Evolutionary conservation across 2,113 vertebrate species (phyloP), one percentile per base, ranked within the genome.

Genomic region (Bos javanicus): DNA sequence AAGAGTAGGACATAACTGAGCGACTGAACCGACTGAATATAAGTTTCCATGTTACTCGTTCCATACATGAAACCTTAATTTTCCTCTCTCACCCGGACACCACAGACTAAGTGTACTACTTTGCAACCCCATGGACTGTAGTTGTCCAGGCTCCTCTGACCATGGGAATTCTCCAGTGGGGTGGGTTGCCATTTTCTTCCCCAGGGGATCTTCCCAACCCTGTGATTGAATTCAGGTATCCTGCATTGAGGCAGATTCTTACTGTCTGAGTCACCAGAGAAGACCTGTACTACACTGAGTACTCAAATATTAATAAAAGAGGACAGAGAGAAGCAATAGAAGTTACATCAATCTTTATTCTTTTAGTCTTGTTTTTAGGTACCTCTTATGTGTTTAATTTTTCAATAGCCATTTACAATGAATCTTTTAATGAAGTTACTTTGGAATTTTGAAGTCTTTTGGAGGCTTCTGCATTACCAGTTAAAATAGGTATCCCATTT

Each of bases 191-290:
- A 39, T 39, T 71, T 39, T 21, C 67, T 71, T 71, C n/a, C 9
- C 19, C n/a, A 39, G 19, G 5, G n/a, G 19, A 71, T 23, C 67
- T 39, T 71, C 19, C n/a, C n/a, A 39, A 67, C 64, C 64, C 64
- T 67, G 33, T 0, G 0, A n/a, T 19, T 1, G 2, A 67, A 67
- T 16, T 16, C 16, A 10, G 33, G 33, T n/a, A n/a, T 67, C 16
- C 64, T 67, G 64, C 64, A 19, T 5, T 67, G 64, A 67, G 64
- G 64, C 33, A 67, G 64, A 67, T 67, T n/a, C 16, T 19, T 67
- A 67, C 33, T 67, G 16, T 9, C 33, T 67, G 62, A n/a, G 33
- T n/a, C 16, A 67, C 62, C 62, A 67, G 62, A n/a, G 33, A 67
- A 67, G 64, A 67, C 64, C 16, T 67, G 64, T 67, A 67, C 39